Percentiles rank a stretch among this genome's conserved stretches.
Conservation (phyloP, 1,140 invertebrate species). For the Rhynchophorus ferrugineus region DNA sequence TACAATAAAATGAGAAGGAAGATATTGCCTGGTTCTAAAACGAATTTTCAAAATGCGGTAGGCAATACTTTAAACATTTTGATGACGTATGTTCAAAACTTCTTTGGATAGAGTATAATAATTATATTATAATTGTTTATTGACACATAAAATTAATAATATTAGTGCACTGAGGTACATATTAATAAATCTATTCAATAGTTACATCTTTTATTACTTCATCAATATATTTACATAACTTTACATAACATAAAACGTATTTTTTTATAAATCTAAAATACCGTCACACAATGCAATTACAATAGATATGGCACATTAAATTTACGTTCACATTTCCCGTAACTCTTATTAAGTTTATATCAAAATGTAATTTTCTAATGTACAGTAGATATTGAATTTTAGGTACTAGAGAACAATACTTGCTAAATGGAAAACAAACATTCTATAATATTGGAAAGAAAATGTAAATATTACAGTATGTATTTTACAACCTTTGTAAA, state of each 20-base stretch:
- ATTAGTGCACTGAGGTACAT: no score
- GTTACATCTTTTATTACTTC: conserved; percentile 4
- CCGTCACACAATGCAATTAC: conserved; percentile 33
- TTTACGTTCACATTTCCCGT: conserved; percentile 12
- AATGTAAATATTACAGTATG: background rate
- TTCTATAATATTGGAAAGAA: background rate
- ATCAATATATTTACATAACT: conserved; percentile 33
- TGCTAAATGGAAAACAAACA: background rate
- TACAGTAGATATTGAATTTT: conserved; percentile 3
- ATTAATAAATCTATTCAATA: no score
- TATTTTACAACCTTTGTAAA: background rate
- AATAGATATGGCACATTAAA: conserved; percentile 34
- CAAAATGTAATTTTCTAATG: conserved; percentile 9
- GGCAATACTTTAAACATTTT: no score
- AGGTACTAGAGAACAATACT: background rate
- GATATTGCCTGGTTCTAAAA: no score
- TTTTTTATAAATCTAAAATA: conserved; percentile 25
- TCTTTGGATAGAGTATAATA: no score
- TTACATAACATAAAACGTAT: conserved; percentile 29
- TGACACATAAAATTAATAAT: no score
- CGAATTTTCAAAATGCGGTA: no score
- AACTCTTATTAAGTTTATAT: conserved; percentile 4
- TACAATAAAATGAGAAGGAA: no score
- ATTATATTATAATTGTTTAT: no score
- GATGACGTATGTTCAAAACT: no score